Evolutionary conservation across 2,888 invertebrate species (phyloP).

Genomic region (Megalurothrips usitatus): DNA sequence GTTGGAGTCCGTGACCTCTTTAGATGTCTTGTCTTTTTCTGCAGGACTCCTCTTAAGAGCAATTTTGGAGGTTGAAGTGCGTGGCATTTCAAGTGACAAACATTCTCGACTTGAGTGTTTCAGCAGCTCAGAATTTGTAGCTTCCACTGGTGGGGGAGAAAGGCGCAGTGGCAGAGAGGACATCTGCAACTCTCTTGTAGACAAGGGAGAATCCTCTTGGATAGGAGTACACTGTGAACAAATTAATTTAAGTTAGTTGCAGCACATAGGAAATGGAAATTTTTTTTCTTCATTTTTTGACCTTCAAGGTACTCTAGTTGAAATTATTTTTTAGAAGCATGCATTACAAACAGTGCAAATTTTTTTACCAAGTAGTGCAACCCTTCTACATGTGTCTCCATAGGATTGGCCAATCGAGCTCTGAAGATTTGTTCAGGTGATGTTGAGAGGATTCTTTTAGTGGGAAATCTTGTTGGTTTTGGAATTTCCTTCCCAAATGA

Average conservation of each 20-base stretch:
- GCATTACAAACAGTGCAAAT: slow-evolving; percentile 28
- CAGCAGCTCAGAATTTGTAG: background rate
- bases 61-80: background rate
- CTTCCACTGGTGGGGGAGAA: background rate
- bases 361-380: slow-evolving; percentile 51
- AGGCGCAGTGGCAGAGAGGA: background rate
- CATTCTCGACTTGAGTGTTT: background rate
- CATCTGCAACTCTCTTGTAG: background rate
- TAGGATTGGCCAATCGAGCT: background rate
- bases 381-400: slow-evolving; percentile 39
- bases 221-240: slow-evolving; percentile 27
- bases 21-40: background rate
- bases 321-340: background rate
- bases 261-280: slow-evolving; percentile 14
- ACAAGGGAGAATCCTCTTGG: background rate
- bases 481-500: slow-evolving; percentile 30
- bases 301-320: too few relatives aligned
- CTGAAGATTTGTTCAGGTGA: background rate
- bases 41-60: background rate
- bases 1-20: background rate
- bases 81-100: background rate
- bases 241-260: background rate
- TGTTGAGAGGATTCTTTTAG: background rate
- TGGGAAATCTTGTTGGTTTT: background rate
- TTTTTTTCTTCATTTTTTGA: too few relatives aligned